These are phyloP conservation scores for Alethe castanea DNA, from an alignment of 2,113 vertebrate species.

Conservation along the genomic window DNA sequence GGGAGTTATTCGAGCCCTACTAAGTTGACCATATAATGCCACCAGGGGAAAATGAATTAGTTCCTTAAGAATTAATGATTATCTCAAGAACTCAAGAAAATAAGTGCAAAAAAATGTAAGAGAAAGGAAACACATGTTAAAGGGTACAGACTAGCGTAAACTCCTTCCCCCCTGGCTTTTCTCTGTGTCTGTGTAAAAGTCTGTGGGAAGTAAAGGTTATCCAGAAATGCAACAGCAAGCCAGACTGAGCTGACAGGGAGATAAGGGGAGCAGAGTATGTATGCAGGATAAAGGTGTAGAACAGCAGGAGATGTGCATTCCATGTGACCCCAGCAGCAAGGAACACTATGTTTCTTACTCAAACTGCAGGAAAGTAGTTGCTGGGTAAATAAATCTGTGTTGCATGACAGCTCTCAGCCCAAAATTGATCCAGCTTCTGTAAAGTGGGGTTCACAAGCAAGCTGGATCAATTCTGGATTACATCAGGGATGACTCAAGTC, in stretches of 20 bases:
- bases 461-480: not conserved
- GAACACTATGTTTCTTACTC: not conserved
- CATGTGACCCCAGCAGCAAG: not conserved
- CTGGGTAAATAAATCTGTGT: not conserved
- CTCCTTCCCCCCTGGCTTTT: not conserved
- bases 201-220: not conserved
- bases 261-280: not conserved
- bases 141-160: no score
- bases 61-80: no score
- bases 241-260: not conserved
- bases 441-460: not conserved
- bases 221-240: not conserved
- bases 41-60: no score
- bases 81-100: no score
- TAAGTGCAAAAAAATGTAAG: no score
- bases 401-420: not conserved
- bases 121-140: no score
- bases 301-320: not conserved
- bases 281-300: not conserved
- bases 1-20: no score
- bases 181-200: not conserved
- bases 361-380: not conserved
- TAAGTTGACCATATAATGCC: no score
- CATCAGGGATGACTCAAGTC: rapidly evolving
- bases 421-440: not conserved